Evolutionary conservation across 2,888 invertebrate species (phyloP).

Genomic region (Candidula unifasciata): DNA sequence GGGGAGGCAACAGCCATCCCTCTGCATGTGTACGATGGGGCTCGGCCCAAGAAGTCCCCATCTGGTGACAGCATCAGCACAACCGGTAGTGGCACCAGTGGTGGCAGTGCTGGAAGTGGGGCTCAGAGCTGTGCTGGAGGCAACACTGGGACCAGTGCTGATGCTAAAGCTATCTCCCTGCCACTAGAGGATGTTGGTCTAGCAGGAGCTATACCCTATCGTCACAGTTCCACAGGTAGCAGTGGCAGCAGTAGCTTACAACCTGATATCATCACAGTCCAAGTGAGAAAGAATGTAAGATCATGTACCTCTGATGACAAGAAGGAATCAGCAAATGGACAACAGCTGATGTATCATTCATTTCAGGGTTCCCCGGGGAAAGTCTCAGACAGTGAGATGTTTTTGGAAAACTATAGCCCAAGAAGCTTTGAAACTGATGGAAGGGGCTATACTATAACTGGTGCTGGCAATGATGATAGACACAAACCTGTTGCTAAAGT

Average conservation of each 20-base stretch:
- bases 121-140: constrained; percentile 32
- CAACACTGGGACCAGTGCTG: constrained; percentile 33
- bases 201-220: constrained; percentile 50
- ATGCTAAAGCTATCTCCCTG: constrained; percentile 51
- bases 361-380: constrained; percentile 80
- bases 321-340: constrained; percentile 58
- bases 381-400: constrained; percentile 52
- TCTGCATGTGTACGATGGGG: constrained; percentile 48
- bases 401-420: constrained; percentile 15
- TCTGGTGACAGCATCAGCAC: constrained; percentile 71
- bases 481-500: constrained; percentile 85
- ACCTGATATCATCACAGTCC: constrained; percentile 79
- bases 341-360: constrained; percentile 79
- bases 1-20: constrained; percentile 62
- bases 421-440: constrained; percentile 51
- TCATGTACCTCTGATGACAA: constrained; percentile 55
- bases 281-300: constrained; percentile 59
- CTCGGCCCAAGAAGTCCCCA: constrained; percentile 65
- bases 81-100: constrained; percentile 63
- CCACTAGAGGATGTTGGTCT: constrained; percentile 51
- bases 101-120: constrained; percentile 50
- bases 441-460: constrained; percentile 78
- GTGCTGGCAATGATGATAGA: constrained; percentile 84
- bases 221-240: constrained; percentile 40
- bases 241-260: constrained; percentile 62